phyloP scores from a whole-genome alignment of 2,797 vertebrate genomes.

The Serranus cabrilla region DNA sequence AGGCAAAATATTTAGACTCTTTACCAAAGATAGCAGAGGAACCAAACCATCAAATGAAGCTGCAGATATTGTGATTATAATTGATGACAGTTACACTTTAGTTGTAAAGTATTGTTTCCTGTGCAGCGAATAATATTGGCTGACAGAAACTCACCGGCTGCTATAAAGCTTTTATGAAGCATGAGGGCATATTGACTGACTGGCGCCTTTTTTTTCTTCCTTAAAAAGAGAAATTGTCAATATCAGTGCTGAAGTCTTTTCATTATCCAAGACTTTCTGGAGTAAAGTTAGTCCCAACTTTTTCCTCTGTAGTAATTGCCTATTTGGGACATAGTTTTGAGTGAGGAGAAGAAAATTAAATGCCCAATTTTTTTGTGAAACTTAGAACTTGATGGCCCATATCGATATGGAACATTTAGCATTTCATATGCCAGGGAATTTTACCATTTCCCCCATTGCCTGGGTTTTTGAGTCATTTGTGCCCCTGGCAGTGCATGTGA shows the following conservation, averaged over 20 bases:
- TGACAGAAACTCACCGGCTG: slow-evolving; percentile 56
- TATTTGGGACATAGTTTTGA: slow-evolving; percentile 11
- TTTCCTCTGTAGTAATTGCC: slow-evolving; percentile 12
- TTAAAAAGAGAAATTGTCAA: slow-evolving; percentile 67
- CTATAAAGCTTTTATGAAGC: slow-evolving; percentile 70
- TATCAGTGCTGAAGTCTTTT: slow-evolving; percentile 68
- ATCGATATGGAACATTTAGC: slow-evolving; percentile 45
- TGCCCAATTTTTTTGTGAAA: not conserved
- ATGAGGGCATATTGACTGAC: slow-evolving; percentile 68
- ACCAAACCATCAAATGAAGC: slow-evolving; percentile 22
- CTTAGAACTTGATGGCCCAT: slow-evolving; percentile 29
- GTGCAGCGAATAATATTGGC: slow-evolving; percentile 46
- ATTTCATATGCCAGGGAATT: slow-evolving; percentile 42
- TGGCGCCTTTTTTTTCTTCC: slow-evolving; percentile 30
- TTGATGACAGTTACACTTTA: slow-evolving; percentile 54
- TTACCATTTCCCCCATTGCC: slow-evolving; percentile 33
- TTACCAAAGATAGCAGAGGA: slow-evolving; percentile 3
- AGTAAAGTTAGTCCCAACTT: slow-evolving; percentile 59
- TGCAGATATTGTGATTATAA: slow-evolving; percentile 51
- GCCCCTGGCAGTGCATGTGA: slow-evolving; percentile 30
- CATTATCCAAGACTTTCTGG: slow-evolving; percentile 59
- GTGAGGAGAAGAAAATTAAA: slow-evolving; percentile 14
- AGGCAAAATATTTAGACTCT: slow-evolving; percentile 37
- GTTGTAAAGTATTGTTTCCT: slow-evolving; percentile 63
- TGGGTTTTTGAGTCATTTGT: slow-evolving; percentile 26